Evolutionary conservation across 2,888 invertebrate species (phyloP).

Genomic region (Caenorhabditis sp.): DNA sequence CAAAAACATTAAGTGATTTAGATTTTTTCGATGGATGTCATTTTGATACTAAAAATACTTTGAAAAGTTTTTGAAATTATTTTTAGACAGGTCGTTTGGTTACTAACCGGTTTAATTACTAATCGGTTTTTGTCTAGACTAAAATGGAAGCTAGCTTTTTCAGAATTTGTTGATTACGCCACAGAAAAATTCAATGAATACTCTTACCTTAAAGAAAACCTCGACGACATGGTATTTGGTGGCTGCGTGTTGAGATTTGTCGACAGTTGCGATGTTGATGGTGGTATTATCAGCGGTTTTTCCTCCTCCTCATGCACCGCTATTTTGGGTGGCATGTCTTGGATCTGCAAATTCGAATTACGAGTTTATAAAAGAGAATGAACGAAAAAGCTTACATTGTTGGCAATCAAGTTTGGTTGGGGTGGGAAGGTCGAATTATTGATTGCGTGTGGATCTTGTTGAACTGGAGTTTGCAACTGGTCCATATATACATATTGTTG

Average conservation of each 20-base stretch:
- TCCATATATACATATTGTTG: constrained; percentile 8
- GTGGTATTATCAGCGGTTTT: constrained; percentile 15
- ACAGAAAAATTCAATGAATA: not conserved
- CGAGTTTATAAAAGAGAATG: too few species aligned
- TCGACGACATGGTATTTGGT: constrained; percentile 36
- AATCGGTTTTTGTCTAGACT: too few species aligned
- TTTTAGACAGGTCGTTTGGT: too few species aligned
- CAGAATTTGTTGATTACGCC: too few species aligned
- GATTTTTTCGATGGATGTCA: too few species aligned
- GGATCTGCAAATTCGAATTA: not conserved
- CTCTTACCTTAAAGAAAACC: constrained; percentile 36
- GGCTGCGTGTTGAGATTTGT: constrained; percentile 31
- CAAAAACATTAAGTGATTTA: too few species aligned
- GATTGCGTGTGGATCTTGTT: not conserved
- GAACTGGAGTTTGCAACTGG: not conserved
- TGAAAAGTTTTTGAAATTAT: too few species aligned
- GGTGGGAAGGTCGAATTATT: not conserved
- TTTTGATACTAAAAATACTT: too few species aligned
- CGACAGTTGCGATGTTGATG: constrained; percentile 11
- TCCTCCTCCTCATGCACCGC: constrained; percentile 13
- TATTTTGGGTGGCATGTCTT: not conserved
- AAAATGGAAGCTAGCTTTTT: too few species aligned
- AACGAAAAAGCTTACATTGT: not conserved
- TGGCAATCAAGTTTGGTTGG: not conserved
- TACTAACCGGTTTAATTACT: too few species aligned